Evolutionary conservation across 2,113 vertebrate species (phyloP).

Genomic region (Plestiodon gilberti): DNA sequence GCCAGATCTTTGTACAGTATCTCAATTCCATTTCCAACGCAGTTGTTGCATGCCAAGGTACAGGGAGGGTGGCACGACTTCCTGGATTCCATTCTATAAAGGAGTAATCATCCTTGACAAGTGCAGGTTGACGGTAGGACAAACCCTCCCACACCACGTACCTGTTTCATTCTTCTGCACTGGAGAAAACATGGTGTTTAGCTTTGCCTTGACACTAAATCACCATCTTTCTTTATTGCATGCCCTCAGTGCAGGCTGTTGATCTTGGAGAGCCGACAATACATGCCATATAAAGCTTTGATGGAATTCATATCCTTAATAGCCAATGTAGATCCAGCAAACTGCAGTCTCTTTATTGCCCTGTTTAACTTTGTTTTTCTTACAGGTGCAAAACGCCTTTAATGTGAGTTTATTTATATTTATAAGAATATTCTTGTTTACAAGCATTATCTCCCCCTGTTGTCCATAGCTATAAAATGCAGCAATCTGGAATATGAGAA

Average conservation of each 20-base stretch:
- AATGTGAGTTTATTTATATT: conserved; percentile 1
- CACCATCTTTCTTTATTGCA: neutral
- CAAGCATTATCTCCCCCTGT: conserved; percentile 62
- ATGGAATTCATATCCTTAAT: neutral
- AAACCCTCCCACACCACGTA: neutral
- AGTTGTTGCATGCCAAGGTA: neutral
- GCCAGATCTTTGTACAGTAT: conserved; percentile 3
- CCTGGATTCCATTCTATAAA: neutral
- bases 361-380: neutral
- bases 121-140: neutral
- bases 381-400: neutral
- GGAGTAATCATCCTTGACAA: neutral
- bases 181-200: rapidly evolving
- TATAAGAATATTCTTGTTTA: conserved; percentile 3
- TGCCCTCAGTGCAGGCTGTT: neutral
- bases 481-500: conserved; percentile 49
- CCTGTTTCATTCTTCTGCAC: neutral
- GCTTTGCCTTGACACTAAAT: neutral
- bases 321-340: neutral
- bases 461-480: conserved; percentile 63
- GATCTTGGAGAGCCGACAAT: neutral
- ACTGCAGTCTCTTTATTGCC: conserved; percentile 13
- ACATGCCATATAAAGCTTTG: neutral
- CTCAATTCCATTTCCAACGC: neutral
- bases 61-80: neutral